Evolutionary conservation across 2,113 vertebrate genomes (phyloP).

Genomic region (Lates calcarifer): DNA sequence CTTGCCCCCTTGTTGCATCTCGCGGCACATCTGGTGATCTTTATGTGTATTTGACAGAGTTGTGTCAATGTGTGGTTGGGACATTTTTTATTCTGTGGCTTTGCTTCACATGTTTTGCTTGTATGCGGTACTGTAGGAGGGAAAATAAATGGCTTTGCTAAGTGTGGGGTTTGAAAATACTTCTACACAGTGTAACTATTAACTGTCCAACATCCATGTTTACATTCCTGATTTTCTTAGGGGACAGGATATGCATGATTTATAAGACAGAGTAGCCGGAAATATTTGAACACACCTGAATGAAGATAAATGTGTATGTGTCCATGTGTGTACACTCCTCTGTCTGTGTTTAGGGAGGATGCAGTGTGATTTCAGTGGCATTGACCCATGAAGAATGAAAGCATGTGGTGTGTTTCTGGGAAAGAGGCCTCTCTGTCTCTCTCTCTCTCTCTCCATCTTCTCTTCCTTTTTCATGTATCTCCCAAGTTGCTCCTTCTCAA

Average conservation of each 20-base stretch:
- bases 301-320: slow-evolving; percentile 14
- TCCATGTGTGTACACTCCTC: neutral
- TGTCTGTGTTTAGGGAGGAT: slow-evolving; percentile 46
- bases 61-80: slow-evolving; percentile 21
- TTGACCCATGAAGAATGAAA: slow-evolving; percentile 66
- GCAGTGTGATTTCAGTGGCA: slow-evolving; percentile 50
- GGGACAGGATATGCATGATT: slow-evolving; percentile 1
- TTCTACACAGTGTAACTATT: slow-evolving; percentile 22
- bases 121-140: neutral
- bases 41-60: slow-evolving; percentile 54
- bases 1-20: slow-evolving; percentile 60
- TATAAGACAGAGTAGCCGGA: neutral
- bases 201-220: slow-evolving; percentile 1
- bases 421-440: slow-evolving; percentile 67
- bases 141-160: slow-evolving; percentile 26
- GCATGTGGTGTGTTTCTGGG: slow-evolving; percentile 70
- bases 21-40: slow-evolving; percentile 76
- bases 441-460: slow-evolving; percentile 9
- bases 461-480: neutral
- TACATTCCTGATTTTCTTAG: slow-evolving; percentile 19
- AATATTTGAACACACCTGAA: neutral
- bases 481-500: slow-evolving; percentile 59
- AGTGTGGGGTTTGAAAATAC: slow-evolving; percentile 18
- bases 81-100: slow-evolving; percentile 11
- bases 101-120: slow-evolving; percentile 26